phyloP scores from a whole-genome alignment of 2,888 invertebrate species.

The Drosophila tripunctata region DNA sequence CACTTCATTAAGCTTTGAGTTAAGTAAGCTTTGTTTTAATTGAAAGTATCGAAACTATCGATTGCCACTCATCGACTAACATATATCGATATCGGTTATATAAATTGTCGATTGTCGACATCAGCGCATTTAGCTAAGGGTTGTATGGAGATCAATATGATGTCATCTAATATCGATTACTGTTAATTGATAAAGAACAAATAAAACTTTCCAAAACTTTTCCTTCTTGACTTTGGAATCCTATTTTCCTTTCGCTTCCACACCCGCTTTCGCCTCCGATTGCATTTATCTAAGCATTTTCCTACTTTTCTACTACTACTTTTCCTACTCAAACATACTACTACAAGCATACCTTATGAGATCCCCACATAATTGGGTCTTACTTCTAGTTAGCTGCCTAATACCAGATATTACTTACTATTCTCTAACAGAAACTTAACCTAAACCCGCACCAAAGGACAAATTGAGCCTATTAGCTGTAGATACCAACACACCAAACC shows the following conservation, averaged over 20 bases:
- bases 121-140: no score
- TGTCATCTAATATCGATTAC: neutral
- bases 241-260: neutral
- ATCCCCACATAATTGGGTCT: neutral
- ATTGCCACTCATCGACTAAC: no score
- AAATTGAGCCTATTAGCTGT: constrained; percentile 57
- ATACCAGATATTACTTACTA: constrained; percentile 13
- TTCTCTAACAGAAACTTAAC: constrained; percentile 15
- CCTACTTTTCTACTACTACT: constrained; percentile 37
- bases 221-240: no score
- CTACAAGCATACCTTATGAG: neutral
- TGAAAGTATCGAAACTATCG: no score
- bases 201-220: no score
- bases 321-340: constrained; percentile 17
- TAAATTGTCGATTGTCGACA: no score
- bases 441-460: constrained; percentile 68
- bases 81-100: no score
- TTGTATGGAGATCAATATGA: neutral
- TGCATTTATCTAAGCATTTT: constrained; percentile 46
- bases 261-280: constrained; percentile 29
- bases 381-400: neutral
- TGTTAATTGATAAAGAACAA: no score
- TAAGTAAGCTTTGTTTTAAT: no score
- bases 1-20: no score
- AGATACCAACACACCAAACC: constrained; percentile 11